Evolutionary conservation across 2,113 vertebrate species (phyloP), one percentile per base, ranked within the genome.

Genomic region (Carassius auratus): DNA sequence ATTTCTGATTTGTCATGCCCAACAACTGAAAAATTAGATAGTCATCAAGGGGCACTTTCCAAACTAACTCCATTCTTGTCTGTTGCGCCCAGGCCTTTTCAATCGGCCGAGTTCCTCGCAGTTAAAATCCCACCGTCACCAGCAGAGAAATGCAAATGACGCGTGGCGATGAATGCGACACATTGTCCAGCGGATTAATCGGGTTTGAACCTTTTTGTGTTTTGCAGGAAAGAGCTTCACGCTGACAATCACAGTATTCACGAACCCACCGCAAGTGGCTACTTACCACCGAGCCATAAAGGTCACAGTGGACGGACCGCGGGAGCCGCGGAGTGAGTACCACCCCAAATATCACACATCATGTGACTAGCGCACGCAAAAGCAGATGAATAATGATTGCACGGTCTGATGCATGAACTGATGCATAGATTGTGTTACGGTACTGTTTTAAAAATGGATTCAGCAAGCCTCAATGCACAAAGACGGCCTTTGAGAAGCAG

Each of bases 211-310:
- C 88, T 86, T 87, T 88, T 92, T 92, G 90, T 90, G 76, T 74
- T 92, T 94, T 94, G 90, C 94, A 97, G 96, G 96, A 88, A 97
- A 97, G 94, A 97, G 96, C 92, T 97, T 97, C 94, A 97, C 95
- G 88, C 92, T 97, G 94, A 97, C 96, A 92, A 97, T 97, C 94
- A 97, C 96, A 83, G 96, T 97, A 93, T 96, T 97, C 94, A 97
- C 96, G 90, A 97, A 96, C 91, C 96, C 96, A 89, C 96, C 96
- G 84, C 96, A 97, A 96, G 96, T 97, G 59, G 96, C 96, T 87
- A 97, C 96, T 88, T 97, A 97, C 91, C 96, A 97, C 93, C 94
- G 96, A 94, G 96, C 96, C 87, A 97, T 97, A 93, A 97, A 97
- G 93, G 96, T 97, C 92, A 97, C 96, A 71, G 96, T 97, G 92